phyloP scores from a whole-genome alignment of 2,113 vertebrate genomes.

The Agapornis roseicollis region DNA sequence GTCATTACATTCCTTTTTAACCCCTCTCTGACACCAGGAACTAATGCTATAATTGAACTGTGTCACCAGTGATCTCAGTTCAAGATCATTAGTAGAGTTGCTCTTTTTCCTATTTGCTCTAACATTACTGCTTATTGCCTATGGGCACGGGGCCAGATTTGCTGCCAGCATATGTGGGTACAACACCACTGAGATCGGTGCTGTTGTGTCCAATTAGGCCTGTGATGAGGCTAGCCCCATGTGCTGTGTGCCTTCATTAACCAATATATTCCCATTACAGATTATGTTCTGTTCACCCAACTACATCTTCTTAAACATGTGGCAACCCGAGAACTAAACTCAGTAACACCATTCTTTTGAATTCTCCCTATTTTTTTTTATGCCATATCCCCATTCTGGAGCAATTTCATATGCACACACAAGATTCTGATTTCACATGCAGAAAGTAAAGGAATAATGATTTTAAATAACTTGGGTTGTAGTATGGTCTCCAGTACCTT shows the following conservation, averaged over 20 bases:
- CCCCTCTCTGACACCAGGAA: conserved; percentile 67
- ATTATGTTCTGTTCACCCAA: background rate
- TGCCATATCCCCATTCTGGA: background rate
- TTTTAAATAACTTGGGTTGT: background rate
- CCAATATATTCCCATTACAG: background rate
- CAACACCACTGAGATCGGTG: background rate
- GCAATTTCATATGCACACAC: background rate
- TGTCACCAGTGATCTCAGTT: conserved; percentile 67
- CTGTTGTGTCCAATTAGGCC: conserved; percentile 20
- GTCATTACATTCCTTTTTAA: conserved; percentile 71
- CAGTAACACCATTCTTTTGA: background rate
- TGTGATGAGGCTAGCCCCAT: background rate
- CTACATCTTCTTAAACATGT: background rate
- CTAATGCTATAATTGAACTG: conserved; percentile 67
- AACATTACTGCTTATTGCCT: background rate
- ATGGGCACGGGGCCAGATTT: conserved; percentile 15
- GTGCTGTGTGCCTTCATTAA: background rate
- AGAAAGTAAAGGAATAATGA: background rate
- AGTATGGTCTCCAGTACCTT: background rate
- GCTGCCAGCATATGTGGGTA: conserved; percentile 2
- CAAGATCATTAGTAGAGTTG: conserved; percentile 36
- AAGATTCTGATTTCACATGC: background rate
- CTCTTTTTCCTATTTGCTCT: conserved; percentile 27
- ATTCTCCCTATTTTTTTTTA: background rate
- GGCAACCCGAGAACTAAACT: background rate